These are phyloP conservation scores for Baronia brevicornis DNA, from an alignment of 2,888 invertebrate species.

Conservation along the genomic window DNA sequence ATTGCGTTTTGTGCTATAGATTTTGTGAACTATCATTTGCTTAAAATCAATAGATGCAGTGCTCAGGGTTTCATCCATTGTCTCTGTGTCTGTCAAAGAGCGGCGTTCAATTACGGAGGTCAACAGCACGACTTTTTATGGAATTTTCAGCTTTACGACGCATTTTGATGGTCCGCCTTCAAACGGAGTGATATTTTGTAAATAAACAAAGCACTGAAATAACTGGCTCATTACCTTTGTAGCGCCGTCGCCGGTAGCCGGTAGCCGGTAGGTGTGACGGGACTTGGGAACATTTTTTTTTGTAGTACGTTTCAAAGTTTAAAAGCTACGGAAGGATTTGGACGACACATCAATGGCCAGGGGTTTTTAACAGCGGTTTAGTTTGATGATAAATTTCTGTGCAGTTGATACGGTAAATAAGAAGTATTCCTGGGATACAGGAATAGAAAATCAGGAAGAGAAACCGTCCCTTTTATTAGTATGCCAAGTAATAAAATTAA, in stretches of 20 bases:
- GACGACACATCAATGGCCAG: constrained; percentile 23
- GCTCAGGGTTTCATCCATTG: constrained; percentile 58
- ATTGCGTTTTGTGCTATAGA: too few relatives aligned
- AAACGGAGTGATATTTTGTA: constrained; percentile 76
- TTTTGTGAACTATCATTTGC: too few relatives aligned
- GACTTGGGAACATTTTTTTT: constrained; percentile 46
- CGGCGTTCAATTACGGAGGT: constrained; percentile 67
- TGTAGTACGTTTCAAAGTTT: constrained; percentile 38
- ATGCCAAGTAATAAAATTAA: too few relatives aligned
- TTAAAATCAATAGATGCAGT: constrained; percentile 50
- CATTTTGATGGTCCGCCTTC: constrained; percentile 76
- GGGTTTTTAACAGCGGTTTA: constrained; percentile 20
- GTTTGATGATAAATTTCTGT: constrained; percentile 15
- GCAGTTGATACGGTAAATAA: background rate
- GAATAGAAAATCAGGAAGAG: too few relatives aligned
- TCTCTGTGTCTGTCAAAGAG: constrained; percentile 64
- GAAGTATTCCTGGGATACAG: background rate
- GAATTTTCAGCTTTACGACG: constrained; percentile 71
- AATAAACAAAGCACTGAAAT: constrained; percentile 74
- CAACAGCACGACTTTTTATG: constrained; percentile 75
- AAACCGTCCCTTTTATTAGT: too few relatives aligned
- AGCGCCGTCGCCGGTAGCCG: too few relatives aligned
- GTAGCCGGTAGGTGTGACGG: constrained; percentile 58
- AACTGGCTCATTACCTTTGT: constrained; percentile 73
- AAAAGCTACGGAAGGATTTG: constrained; percentile 29